Evolutionary conservation across 2,113 vertebrate species (phyloP).

Genomic region (Datnioides undecimradiatus): DNA sequence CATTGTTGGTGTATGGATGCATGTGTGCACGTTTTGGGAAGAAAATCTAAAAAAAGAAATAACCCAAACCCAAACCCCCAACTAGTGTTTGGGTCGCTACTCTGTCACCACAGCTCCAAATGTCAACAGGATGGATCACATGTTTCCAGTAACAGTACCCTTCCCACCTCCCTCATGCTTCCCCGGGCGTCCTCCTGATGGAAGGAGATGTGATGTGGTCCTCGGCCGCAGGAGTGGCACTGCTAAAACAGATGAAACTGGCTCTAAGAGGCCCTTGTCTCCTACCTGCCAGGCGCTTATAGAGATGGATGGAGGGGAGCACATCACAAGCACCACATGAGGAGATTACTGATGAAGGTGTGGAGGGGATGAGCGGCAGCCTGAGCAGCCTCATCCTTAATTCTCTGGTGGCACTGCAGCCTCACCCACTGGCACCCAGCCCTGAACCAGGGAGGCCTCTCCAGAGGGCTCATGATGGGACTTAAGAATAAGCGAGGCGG

Average conservation of each 20-base stretch:
- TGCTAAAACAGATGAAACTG: conserved; percentile 62
- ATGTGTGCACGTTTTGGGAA: not conserved
- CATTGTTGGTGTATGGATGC: conserved; percentile 11
- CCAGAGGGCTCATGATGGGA: conserved; percentile 20
- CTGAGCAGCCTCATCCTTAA: conserved; percentile 9
- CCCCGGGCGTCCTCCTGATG: conserved; percentile 43
- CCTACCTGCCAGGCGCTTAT: conserved; percentile 48
- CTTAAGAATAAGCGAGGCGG: conserved; percentile 21
- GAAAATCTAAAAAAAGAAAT: not conserved
- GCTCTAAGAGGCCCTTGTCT: conserved; percentile 50
- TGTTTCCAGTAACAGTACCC: conserved; percentile 33
- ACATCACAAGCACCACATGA: conserved; percentile 40
- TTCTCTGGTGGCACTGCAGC: conserved; percentile 12
- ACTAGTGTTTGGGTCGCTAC: conserved; percentile 31
- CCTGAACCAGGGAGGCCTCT: conserved; percentile 5
- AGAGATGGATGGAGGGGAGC: conserved; percentile 54
- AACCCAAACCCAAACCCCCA: conserved; percentile 11
- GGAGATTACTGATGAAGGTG: conserved; percentile 67
- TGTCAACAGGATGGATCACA: conserved; percentile 53
- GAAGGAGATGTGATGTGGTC: conserved; percentile 49
- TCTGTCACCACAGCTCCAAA: conserved; percentile 49
- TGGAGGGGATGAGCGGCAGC: conserved; percentile 32
- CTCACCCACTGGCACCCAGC: conserved; percentile 2
- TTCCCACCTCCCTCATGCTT: not conserved
- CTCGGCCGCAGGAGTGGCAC: conserved; percentile 34